Conservation (phyloP, 2,797 vertebrate genomes). For the Loriculus beryllinus region DNA sequence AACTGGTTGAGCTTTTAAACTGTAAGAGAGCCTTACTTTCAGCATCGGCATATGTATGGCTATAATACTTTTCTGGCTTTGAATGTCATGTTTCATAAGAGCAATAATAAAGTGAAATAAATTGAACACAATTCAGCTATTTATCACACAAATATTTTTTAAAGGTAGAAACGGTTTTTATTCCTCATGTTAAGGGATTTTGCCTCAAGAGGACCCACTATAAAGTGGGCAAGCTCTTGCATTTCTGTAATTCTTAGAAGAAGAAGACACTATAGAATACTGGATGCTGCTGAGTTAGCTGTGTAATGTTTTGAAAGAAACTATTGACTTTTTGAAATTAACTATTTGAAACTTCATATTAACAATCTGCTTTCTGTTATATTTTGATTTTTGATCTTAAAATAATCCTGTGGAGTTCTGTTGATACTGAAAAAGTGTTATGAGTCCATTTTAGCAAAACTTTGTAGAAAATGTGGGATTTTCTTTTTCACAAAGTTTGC, state of each 20-base stretch:
- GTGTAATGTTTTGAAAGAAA: background rate
- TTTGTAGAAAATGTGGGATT: background rate
- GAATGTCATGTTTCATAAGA: background rate
- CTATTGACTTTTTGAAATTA: background rate
- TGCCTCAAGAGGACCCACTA: background rate
- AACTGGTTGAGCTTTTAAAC: background rate
- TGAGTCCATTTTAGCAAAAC: background rate
- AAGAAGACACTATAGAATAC: background rate
- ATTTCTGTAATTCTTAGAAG: background rate
- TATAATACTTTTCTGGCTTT: background rate
- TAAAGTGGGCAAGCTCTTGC: background rate
- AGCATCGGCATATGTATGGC: background rate
- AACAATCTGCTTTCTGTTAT: background rate
- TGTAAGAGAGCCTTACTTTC: background rate
- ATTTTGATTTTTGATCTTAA: background rate
- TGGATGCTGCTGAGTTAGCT: background rate
- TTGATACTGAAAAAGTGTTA: background rate
- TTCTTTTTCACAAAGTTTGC: background rate
- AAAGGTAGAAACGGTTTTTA: background rate
- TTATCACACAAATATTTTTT: background rate
- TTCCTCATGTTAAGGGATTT: background rate
- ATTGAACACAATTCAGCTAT: background rate
- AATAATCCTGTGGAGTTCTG: background rate
- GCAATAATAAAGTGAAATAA: background rate
- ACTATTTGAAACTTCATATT: background rate